Conservation (phyloP, 1,140 invertebrate genomes). For the Ridgeia piscesae region DNA sequence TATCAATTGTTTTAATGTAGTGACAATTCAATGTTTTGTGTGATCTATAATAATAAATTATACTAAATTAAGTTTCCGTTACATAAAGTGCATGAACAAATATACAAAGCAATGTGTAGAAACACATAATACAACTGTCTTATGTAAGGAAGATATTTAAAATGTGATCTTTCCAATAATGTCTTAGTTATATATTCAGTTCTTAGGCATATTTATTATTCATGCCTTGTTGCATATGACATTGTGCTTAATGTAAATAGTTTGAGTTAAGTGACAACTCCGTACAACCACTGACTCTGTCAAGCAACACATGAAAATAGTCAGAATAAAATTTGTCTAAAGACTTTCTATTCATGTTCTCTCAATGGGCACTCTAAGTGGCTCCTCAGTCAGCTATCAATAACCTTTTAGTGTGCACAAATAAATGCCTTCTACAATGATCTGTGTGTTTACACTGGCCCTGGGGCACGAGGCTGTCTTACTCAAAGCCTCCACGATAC, state of each 20-base stretch:
- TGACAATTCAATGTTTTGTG: not conserved
- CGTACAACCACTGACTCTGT: not conserved
- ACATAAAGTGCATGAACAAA: not conserved
- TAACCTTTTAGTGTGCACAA: not conserved
- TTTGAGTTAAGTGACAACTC: not conserved
- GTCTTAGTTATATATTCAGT: not conserved
- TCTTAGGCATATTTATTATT: slow-evolving; percentile 1
- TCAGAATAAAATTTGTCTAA: not conserved
- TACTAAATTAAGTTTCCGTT: not conserved
- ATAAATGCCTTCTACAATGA: not conserved
- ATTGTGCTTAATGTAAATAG: not conserved
- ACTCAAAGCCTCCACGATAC: not conserved
- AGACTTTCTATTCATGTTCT: not conserved
- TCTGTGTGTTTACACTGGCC: not conserved
- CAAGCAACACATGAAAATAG: not conserved
- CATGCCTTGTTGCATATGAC: not conserved
- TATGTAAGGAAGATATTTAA: not conserved
- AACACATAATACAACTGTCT: not conserved
- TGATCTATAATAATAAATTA: not conserved
- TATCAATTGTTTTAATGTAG: not conserved
- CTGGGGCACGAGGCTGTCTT: not conserved
- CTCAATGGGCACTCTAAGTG: not conserved
- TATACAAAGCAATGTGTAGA: no score
- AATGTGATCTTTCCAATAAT: not conserved
- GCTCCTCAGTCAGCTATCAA: not conserved